Evolutionary conservation across 2,888 invertebrate species (phyloP).

Genomic region (Tetragonisca angustula): DNA sequence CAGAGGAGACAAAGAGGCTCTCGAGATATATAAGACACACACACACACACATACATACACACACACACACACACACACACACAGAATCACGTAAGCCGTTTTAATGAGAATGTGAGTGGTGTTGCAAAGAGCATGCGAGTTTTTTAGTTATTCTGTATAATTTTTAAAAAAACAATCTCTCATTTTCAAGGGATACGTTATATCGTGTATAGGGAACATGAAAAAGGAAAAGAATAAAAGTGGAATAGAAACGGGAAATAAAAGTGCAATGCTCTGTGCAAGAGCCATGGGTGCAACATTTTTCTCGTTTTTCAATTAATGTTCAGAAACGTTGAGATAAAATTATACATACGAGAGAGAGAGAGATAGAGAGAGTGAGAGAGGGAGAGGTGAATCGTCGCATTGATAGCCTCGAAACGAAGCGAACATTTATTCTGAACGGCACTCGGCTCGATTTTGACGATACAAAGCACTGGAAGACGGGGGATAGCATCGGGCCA

Average conservation of each 20-base stretch:
- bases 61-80: neutral
- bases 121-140: neutral
- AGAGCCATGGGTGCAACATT: neutral
- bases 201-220: neutral
- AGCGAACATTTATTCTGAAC: constrained; percentile 27
- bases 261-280: neutral
- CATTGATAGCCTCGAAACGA: constrained; percentile 27
- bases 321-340: neutral
- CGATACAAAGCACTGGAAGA: constrained; percentile 32
- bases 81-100: neutral
- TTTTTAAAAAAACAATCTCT: neutral
- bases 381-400: constrained; percentile 25
- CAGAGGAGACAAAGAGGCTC: neutral
- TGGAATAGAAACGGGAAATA: neutral
- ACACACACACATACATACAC: neutral
- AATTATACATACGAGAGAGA: constrained; percentile 12
- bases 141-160: neutral
- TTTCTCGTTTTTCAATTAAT: neutral
- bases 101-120: neutral
- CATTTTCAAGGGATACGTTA: neutral
- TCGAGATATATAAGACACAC: neutral
- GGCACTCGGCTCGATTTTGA: constrained; percentile 38
- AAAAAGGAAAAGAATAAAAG: neutral
- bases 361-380: neutral
- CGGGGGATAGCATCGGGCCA: constrained; percentile 32